Percentiles rank a stretch among this genome's conserved stretches.
Evolutionary conservation across 2,113 vertebrate species (phyloP).

Genomic region (Cheirogaleus medius): DNA sequence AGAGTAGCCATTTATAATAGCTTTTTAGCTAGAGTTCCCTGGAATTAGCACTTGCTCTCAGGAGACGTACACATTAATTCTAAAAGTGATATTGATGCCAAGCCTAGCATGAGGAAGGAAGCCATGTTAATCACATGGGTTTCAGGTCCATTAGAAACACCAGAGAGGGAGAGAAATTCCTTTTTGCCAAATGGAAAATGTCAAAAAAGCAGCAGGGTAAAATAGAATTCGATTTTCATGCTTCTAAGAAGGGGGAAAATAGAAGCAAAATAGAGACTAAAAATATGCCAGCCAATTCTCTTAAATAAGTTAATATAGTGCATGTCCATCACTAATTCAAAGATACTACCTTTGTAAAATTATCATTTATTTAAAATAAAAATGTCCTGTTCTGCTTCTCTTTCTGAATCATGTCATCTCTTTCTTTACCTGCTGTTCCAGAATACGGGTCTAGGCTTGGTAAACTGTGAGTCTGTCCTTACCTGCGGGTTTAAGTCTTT

Average conservation of each 20-base stretch:
- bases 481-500: constrained; percentile 21
- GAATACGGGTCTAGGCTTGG: neutral
- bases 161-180: constrained; percentile 8
- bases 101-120: neutral
- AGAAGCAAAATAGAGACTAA: neutral
- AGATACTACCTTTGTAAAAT: neutral
- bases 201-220: constrained; percentile 56
- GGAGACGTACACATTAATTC: neutral
- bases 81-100: neutral
- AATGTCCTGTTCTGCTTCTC: neutral
- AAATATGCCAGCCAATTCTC: neutral
- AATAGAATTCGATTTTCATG: constrained; percentile 52
- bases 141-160: constrained; percentile 54
- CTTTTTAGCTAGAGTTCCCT: neutral
- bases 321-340: neutral
- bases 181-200: constrained; percentile 63
- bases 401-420: neutral
- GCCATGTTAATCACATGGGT: neutral
- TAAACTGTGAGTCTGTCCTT: neutral
- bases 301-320: neutral
- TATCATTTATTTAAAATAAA: neutral
- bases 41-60: constrained; percentile 16
- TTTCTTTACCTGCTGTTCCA: neutral
- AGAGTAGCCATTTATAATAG: neutral
- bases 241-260: neutral